Conservation (phyloP, 2,888 invertebrate species). For the Ophioninae sp. region DNA sequence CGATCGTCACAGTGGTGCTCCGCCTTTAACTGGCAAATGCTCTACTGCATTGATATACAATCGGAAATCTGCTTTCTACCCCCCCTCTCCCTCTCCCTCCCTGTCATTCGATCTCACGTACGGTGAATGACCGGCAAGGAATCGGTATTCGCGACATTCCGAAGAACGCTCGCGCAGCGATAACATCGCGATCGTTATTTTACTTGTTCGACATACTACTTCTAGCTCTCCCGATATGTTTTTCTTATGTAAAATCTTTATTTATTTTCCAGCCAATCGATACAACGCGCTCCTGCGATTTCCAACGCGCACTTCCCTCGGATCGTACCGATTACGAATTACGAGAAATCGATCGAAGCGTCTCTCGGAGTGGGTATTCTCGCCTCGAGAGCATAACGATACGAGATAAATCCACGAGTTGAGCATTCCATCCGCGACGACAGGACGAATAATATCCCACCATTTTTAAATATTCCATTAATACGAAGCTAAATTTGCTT, state of each 20-base stretch:
- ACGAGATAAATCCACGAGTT: not conserved
- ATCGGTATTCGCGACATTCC: slow-evolving; percentile 73
- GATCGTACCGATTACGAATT: not conserved
- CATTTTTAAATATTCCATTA: not conserved
- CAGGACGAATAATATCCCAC: no score
- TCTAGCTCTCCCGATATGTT: not conserved
- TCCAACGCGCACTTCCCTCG: not conserved
- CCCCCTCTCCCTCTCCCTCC: not conserved
- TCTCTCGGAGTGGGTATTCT: not conserved
- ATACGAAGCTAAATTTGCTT: no score
- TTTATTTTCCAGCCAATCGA: not conserved
- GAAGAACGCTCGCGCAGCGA: slow-evolving; percentile 62
- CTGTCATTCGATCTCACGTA: not conserved
- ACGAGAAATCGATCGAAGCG: not conserved
- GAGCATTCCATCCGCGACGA: not conserved
- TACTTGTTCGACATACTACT: slow-evolving; percentile 36
- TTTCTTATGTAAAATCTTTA: not conserved
- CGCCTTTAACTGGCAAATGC: slow-evolving; percentile 11
- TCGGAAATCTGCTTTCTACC: not conserved
- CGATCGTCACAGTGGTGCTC: no score
- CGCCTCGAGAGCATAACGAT: not conserved
- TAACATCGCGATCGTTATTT: slow-evolving; percentile 68
- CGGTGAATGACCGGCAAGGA: slow-evolving; percentile 70
- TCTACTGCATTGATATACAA: slow-evolving; percentile 18
- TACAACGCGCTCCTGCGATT: slow-evolving; percentile 4